These are phyloP conservation scores for Buphagus erythrorhynchus DNA, from an alignment of 2,797 vertebrate species.

Conservation along the genomic window DNA sequence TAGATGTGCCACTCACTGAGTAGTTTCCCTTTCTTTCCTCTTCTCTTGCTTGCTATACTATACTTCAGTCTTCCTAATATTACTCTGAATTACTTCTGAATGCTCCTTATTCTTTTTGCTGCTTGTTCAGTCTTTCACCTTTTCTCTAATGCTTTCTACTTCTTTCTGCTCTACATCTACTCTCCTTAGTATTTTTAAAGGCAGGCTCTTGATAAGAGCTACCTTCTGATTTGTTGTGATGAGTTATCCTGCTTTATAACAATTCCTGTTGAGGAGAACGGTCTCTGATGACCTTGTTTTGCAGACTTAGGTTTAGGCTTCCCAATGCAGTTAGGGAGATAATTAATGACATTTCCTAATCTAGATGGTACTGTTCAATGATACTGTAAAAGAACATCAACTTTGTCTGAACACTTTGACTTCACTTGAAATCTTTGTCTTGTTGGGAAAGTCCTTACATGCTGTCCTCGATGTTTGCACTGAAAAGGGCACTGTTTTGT, in stretches of 20 bases:
- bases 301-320: conserved; percentile 18
- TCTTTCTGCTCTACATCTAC: neutral
- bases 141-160: neutral
- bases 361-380: neutral
- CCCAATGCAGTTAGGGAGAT: neutral
- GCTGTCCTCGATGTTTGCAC: fast-evolving
- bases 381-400: neutral
- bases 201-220: neutral
- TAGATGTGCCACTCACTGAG: neutral
- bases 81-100: neutral
- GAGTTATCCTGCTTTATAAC: neutral
- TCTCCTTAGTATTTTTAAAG: neutral
- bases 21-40: neutral
- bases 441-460: neutral
- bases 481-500: neutral
- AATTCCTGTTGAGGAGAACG: neutral
- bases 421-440: neutral
- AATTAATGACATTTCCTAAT: neutral
- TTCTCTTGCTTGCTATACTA: neutral
- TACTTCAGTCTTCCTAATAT: neutral
- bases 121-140: neutral
- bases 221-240: neutral
- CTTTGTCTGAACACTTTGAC: neutral
- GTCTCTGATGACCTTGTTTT: neutral
- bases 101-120: neutral